Evolutionary conservation across 2,888 invertebrate species (phyloP).

Genomic region (Stenodema calcarata): DNA sequence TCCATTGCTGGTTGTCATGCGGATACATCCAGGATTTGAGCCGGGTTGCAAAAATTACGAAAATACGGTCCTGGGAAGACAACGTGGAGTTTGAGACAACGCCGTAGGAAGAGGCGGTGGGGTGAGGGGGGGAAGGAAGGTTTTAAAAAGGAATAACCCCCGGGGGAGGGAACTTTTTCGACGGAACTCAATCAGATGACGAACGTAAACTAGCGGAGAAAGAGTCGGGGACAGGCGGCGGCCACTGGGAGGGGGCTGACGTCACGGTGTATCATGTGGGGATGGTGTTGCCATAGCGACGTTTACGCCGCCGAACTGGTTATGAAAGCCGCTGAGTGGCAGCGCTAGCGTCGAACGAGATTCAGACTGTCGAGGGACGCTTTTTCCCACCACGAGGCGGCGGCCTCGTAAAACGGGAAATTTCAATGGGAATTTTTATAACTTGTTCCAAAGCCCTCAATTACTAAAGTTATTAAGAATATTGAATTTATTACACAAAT

Average conservation of each 20-base stretch:
- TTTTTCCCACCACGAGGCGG: neutral
- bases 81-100: too few relatives aligned
- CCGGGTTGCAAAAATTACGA: neutral
- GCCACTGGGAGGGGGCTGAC: slow-evolving; percentile 6
- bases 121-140: neutral
- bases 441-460: too few relatives aligned
- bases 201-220: slow-evolving; percentile 36
- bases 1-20: slow-evolving; percentile 39
- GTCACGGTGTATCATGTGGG: slow-evolving; percentile 17
- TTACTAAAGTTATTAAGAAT: too few relatives aligned
- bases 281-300: slow-evolving; percentile 32
- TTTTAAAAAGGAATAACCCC: neutral
- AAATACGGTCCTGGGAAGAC: neutral
- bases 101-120: too few relatives aligned
- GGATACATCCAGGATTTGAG: slow-evolving; percentile 34
- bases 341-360: neutral
- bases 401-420: too few relatives aligned
- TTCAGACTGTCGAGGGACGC: neutral
- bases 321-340: slow-evolving; percentile 2
- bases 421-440: too few relatives aligned
- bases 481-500: too few relatives aligned
- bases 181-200: slow-evolving; percentile 40
- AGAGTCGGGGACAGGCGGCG: neutral
- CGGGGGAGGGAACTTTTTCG: neutral
- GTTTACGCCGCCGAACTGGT: slow-evolving; percentile 11